Conservation (phyloP, 2,888 invertebrate species). For the Julus scanicus region DNA sequence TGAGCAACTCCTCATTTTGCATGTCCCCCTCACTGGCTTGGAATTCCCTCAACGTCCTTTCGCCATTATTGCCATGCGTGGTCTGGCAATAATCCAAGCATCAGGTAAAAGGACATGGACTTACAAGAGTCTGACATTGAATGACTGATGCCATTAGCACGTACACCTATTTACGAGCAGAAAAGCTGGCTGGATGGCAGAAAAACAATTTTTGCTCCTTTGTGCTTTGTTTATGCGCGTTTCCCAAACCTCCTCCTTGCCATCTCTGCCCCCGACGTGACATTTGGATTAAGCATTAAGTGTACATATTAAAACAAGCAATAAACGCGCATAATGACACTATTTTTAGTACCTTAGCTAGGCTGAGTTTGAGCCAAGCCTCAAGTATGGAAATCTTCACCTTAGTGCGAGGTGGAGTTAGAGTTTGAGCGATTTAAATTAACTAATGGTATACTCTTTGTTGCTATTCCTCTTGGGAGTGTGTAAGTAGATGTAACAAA, state of each 20-base stretch:
- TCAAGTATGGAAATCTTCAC: background rate
- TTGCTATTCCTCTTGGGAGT: background rate
- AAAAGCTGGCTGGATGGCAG: slow-evolving; percentile 23
- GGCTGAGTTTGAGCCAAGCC: background rate
- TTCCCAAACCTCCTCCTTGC: background rate
- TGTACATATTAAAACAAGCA: slow-evolving; percentile 15
- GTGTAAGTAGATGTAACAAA: background rate
- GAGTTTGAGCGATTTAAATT: background rate
- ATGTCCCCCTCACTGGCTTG: background rate
- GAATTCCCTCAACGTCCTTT: background rate
- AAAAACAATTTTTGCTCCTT: background rate
- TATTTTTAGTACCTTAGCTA: background rate
- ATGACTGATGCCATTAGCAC: slow-evolving; percentile 28
- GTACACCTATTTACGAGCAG: background rate
- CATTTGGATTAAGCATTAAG: slow-evolving; percentile 15
- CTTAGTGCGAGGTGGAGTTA: background rate
- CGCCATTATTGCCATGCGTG: slow-evolving; percentile 1
- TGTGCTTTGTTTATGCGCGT: background rate
- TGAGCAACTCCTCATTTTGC: slow-evolving; percentile 7
- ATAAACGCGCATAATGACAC: slow-evolving; percentile 30
- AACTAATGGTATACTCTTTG: background rate
- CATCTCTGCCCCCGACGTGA: background rate
- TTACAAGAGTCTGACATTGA: background rate
- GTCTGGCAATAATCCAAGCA: slow-evolving; percentile 18
- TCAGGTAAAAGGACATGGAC: slow-evolving; percentile 38